A percentile compares a stretch with the other conserved stretches of the same genome.
These are phyloP conservation scores for Vulpes lagopus DNA, from an alignment of 2,113 vertebrate genomes.

Conservation along the genomic window DNA sequence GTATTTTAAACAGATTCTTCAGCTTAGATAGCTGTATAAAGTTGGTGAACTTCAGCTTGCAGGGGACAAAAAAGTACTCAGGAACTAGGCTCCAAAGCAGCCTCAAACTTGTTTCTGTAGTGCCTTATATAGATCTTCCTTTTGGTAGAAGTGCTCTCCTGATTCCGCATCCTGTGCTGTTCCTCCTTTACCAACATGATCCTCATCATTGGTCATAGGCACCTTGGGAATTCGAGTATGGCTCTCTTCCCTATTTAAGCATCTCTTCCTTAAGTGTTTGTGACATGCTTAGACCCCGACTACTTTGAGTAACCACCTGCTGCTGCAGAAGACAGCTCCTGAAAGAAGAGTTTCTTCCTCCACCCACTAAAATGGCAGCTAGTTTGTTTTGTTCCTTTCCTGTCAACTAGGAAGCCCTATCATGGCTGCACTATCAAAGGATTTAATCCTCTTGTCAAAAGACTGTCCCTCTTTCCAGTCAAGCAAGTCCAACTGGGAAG, in stretches of 20 bases:
- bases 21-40: slow-evolving; percentile 31
- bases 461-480: neutral
- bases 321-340: neutral
- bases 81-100: neutral
- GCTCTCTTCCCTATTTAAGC: neutral
- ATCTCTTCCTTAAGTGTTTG: neutral
- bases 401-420: neutral
- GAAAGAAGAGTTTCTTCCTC: neutral
- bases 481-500: neutral
- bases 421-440: neutral
- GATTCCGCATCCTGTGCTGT: neutral
- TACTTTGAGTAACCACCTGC: neutral
- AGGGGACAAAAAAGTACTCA: neutral
- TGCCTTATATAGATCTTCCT: neutral
- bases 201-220: neutral
- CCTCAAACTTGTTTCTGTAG: neutral
- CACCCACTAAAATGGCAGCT: neutral
- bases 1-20: slow-evolving; percentile 47
- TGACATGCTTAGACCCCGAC: neutral
- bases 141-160: neutral
- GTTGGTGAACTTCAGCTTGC: slow-evolving; percentile 7
- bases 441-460: neutral
- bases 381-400: neutral
- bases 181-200: neutral
- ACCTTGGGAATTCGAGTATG: neutral